Evolutionary conservation across 2,888 invertebrate species (phyloP).

Genomic region (Rotaria macrura): DNA sequence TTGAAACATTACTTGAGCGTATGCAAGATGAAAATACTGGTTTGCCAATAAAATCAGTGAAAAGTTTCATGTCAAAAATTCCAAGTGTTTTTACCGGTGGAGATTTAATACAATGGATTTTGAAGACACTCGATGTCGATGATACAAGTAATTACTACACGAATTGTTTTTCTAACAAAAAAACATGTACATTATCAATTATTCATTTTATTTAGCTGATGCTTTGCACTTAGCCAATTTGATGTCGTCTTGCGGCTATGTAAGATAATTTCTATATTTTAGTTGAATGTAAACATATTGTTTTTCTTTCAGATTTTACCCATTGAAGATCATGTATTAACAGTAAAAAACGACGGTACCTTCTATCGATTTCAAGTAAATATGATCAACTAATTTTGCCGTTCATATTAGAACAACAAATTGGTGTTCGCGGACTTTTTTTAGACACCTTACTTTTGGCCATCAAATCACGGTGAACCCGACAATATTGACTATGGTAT

Average conservation of each 20-base stretch:
- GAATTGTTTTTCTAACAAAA: no score
- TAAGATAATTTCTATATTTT: conserved; percentile 46
- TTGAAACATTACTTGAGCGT: conserved; percentile 26
- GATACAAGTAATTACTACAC: conserved; percentile 55
- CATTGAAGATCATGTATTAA: conserved; percentile 90
- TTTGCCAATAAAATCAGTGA: conserved; percentile 89
- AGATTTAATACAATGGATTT: conserved; percentile 86
- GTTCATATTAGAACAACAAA: background rate
- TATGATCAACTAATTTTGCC: background rate
- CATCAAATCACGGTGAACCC: conserved; percentile 84
- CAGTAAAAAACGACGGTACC: conserved; percentile 91
- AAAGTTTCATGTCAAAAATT: conserved; percentile 96
- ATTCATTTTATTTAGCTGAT: conserved; percentile 54
- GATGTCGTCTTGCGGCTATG: conserved; percentile 88
- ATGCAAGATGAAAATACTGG: conserved; percentile 53
- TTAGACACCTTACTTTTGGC: conserved; percentile 99
- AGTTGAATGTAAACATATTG: background rate
- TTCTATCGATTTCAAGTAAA: conserved; percentile 70
- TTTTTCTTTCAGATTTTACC: conserved; percentile 60
- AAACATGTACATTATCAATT: no score
- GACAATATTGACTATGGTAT: conserved; percentile 92
- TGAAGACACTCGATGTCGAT: conserved; percentile 76
- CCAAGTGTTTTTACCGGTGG: conserved; percentile 83
- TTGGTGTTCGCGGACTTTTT: conserved; percentile 34
- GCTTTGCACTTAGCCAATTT: conserved; percentile 85